Conservation (phyloP, 2,797 vertebrate species). For the Propithecus perrieri region DNA sequence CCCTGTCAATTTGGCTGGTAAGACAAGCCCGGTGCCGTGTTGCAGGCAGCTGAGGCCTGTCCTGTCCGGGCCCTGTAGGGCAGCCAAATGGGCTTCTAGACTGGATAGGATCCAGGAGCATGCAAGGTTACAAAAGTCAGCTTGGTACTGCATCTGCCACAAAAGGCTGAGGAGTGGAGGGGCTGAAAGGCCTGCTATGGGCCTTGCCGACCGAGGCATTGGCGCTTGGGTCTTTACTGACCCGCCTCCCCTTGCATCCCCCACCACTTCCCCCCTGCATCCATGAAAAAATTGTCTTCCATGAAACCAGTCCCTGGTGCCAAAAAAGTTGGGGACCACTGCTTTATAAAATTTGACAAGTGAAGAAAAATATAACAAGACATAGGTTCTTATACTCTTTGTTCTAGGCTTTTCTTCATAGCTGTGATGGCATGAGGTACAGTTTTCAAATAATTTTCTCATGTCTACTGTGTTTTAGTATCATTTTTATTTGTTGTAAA, state of each 20-base stretch:
- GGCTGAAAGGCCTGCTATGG: neutral
- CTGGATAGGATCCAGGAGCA: conserved; percentile 80
- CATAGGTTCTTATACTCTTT: neutral
- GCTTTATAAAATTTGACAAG: neutral
- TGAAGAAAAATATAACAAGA: neutral
- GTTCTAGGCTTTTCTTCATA: neutral
- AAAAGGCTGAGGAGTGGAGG: conserved; percentile 33
- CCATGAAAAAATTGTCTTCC: no score
- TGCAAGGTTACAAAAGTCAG: conserved; percentile 81
- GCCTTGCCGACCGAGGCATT: neutral
- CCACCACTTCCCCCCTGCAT: no score
- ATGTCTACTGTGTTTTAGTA: neutral
- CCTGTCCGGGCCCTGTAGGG: conserved; percentile 68
- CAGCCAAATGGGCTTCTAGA: conserved; percentile 75
- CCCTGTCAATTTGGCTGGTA: conserved; percentile 3
- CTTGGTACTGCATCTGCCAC: conserved; percentile 73
- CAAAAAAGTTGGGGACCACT: no score
- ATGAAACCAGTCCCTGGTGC: no score
- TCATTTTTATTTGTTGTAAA: neutral
- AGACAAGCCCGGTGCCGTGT: neutral
- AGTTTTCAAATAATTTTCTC: neutral
- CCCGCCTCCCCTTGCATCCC: no score
- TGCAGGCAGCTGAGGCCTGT: neutral
- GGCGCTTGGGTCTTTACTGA: no score
- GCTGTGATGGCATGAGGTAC: neutral